Base-by-base conservation (phyloP, 2,113 vertebrate genomes). In the Forbesichthys papilliferus region DNA sequence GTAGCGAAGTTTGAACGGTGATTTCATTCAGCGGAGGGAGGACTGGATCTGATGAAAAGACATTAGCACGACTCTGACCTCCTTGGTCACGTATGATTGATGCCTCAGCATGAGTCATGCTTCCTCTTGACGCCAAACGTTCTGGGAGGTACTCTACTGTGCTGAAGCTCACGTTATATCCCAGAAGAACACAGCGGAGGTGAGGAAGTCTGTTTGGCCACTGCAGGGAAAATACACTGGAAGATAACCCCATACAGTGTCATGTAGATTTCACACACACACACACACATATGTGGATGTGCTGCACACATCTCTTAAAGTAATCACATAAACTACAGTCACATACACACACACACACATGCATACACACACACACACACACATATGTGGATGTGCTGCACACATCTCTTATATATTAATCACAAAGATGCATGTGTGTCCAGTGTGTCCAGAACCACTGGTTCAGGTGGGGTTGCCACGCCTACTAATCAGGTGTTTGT, bases 81-180 rank as follows among this genome's bases (percentile, higher is more conserved):
- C 34, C 66, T 78, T 79, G 87, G 81, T 85, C 84, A 14, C 48
- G 13, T 64, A 82, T 90, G 89, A 90, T 82, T 91, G 87, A 90
- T 85, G 53, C 60, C 51, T 61, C 10, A 54, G 60, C 42, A 56
- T 87, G 74, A 20, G 81, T 90, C 90, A 90, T 78, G 61, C 73
- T 79, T 89, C 81, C 72, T 84, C 73, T 66, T 84, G 75, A 79
- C 82, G 77, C 71, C 55, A 73, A 64, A 64, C 71, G 67, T 85
- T 80, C 77, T 80, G 84, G 86, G 80, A 85, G 79, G 84, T 81
- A 66, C 80, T 10, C 66, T 46, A 54, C 64, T 46, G 14, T 69
- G 75, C 81, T 69, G 82, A 66, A 71, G 77, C 81, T 79, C 67
- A 77, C 53, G 69, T 59, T 83, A 73, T 83, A 73, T 83, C 66